phyloP scores from a whole-genome alignment of 2,888 invertebrate species.

The Oscheius sp. region DNA sequence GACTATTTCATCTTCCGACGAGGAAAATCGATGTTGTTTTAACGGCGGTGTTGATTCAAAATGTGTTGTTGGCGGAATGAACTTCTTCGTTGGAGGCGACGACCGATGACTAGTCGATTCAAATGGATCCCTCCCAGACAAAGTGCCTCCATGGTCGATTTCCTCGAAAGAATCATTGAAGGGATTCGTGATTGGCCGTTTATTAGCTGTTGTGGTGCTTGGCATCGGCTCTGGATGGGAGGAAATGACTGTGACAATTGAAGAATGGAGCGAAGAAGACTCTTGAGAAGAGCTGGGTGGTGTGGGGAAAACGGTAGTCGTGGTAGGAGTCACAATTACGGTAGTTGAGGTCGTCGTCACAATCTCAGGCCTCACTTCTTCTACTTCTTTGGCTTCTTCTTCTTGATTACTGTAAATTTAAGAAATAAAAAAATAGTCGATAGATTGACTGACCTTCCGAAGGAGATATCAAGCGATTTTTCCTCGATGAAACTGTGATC shows the following conservation, averaged over 20 bases:
- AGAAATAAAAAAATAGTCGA: slow-evolving; percentile 2
- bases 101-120: slow-evolving; percentile 30
- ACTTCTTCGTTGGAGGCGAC: slow-evolving; percentile 12
- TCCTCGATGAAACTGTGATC: slow-evolving; percentile 49
- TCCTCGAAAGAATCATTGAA: slow-evolving; percentile 50
- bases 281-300: background rate
- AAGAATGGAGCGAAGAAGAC: no score
- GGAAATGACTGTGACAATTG: no score
- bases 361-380: no score
- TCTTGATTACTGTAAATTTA: slow-evolving; percentile 9
- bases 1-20: slow-evolving; percentile 52
- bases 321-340: background rate
- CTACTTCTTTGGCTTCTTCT: background rate
- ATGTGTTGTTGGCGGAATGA: background rate
- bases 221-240: no score
- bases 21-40: slow-evolving; percentile 38
- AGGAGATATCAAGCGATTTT: slow-evolving; percentile 39
- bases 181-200: slow-evolving; percentile 34
- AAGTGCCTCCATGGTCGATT: slow-evolving; percentile 39
- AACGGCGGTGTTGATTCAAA: background rate
- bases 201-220: background rate
- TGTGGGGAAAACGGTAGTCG: no score
- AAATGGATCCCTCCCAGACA: slow-evolving; percentile 55
- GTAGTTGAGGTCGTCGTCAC: background rate
- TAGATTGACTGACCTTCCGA: slow-evolving; percentile 37